phyloP scores from a whole-genome alignment of 1,140 invertebrate genomes.

The Drosophila baimaii region DNA sequence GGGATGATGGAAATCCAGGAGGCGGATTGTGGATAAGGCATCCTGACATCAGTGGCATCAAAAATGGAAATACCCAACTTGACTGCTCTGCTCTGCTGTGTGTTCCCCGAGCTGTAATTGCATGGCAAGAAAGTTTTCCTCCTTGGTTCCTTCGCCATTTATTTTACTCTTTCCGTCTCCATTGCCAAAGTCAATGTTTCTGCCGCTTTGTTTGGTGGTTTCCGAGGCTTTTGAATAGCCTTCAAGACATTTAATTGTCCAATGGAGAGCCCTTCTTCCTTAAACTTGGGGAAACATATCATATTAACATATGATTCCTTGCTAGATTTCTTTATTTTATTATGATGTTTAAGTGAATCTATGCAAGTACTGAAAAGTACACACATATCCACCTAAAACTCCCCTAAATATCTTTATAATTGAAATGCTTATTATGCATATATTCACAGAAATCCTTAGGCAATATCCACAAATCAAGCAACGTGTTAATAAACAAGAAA shows the following conservation, averaged over 20 bases:
- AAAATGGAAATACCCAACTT: constrained; percentile 37
- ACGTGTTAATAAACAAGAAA: background rate
- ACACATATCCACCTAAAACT: background rate
- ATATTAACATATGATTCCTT: background rate
- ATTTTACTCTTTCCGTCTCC: constrained; percentile 13
- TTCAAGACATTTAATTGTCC: background rate
- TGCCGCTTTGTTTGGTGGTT: constrained; percentile 23
- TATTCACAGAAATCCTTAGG: background rate
- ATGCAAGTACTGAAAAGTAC: no score
- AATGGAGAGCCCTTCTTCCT: background rate
- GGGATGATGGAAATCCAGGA: constrained; percentile 12
- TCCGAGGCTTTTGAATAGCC: constrained; percentile 7
- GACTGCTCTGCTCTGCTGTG: background rate
- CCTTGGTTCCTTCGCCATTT: constrained; percentile 8
- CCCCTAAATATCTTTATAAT: background rate
- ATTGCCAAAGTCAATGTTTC: constrained; percentile 11
- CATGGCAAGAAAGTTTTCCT: constrained; percentile 28
- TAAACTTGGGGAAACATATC: background rate
- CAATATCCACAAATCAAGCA: background rate
- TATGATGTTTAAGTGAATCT: no score
- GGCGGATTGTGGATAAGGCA: constrained; percentile 20
- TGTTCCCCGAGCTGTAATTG: constrained; percentile 30
- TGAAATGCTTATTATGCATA: background rate
- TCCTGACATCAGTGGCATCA: constrained; percentile 39
- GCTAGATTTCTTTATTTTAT: no score